Base-by-base conservation (phyloP, 2,888 invertebrate species). In the Oscheius sp. region DNA sequence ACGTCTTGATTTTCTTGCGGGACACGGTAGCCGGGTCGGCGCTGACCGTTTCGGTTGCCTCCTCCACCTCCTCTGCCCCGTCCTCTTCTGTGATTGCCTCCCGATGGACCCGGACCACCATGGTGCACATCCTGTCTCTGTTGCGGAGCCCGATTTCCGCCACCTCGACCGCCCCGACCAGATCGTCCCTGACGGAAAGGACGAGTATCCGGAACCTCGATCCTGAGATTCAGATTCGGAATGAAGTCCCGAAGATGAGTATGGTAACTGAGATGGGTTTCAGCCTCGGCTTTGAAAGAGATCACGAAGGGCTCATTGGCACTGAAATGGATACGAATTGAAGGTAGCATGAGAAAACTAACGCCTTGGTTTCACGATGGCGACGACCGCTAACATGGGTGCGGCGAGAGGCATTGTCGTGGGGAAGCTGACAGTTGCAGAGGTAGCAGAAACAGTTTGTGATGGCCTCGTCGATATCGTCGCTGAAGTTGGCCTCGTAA, bases 351-450 rank as follows among this genome's bases (percentile, higher is more conserved):
- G 9, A 7, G 4, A 10, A n/a, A 60, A 60, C 37, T 2, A 9
- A 60, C 60, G 33, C 60, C 2, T 35, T 5, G 2, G 9, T 33
- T 33, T 33, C 9, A 2, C 37, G 33, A 48, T 63, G 63, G 1
- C 63, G 47, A 29, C 48, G 13, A 21, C 63, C 63, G 21, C 9
- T 47, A 5, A n/a, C 7, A 47, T 63, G 63, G 5, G 48, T 63
- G n/a, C 29, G 47, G 9, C 29, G 47, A 21, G 63, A 63, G 2
- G 10, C 29, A 9, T 11, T 7, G 29, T 48, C 50, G 2, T 10
- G 29, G 21, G 63, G 63, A 48, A 63, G n/a, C 7, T 10, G 63
- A 63, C 63, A 63, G 50, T 29, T n/a, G 48, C 63, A 63, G 33
- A 63, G n/a, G 29, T 48, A 7, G n/a, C 63, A 63, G 47, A 7